Base-by-base conservation (phyloP, 2,888 invertebrate species). In the Harpalus rufipes region DNA sequence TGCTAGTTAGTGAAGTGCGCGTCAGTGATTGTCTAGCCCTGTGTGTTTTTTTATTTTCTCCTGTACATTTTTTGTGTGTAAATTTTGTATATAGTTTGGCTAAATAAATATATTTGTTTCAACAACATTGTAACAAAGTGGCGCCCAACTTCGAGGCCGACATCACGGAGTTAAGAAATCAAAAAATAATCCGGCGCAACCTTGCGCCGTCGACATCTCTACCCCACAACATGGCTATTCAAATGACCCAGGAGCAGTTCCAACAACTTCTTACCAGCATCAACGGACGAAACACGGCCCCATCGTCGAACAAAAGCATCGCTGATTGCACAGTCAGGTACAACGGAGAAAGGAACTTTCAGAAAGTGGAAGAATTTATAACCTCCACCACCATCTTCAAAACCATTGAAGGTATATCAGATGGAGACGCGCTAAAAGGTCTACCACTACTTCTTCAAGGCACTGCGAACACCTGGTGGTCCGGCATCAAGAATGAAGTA, bases 301-400 rank as follows among this genome's bases (percentile, higher is more conserved):
- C 18, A 7, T 5, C 39, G 14, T 16, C 74, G 5, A 74, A 14
- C 16, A 74, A 74, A 41, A 79, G 79, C 21, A 58, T 79, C 21
- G 79, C 79, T 12, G 58, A 79, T 12, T 79, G 79, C 21, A 25
- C 79, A 7, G 21, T 8, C 21, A 8, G 56, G 12, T 79, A 25
- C 79, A 56, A 12, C 18, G 21, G 79, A 7, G 56, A 56, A 18
- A 79, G 86, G 65, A 56, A 65, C 32, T 25, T 7, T 1, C 65
- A 44, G 12, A 83, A 51, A 4, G 86, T 87, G 10, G 87, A 87
- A 10, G 86, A 84, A 39, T 87, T 87, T 79, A 84, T 87, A 4
- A 87, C 32, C 12, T 63, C 84, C 8, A 85, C 78, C 80, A 86
- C 59, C 7, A 56, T 56, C 7, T 78, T 56, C 21, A 56, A 56